Base-by-base conservation (phyloP, 2,113 vertebrate genomes). In the Pelusios castaneus region DNA sequence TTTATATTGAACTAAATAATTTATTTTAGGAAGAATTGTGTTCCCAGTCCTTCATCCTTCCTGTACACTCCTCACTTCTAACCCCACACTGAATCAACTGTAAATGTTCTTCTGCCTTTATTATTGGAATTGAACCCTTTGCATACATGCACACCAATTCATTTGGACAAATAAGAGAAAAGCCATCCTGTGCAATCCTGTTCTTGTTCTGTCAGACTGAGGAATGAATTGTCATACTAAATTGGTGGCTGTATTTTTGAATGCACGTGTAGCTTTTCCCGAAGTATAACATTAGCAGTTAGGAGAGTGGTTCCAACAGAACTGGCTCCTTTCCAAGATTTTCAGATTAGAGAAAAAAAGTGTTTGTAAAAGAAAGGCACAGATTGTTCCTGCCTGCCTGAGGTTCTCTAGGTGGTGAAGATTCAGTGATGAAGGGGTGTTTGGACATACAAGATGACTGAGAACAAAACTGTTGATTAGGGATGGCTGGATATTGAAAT, bases 381-480 rank as follows among this genome's bases (percentile, higher is more conserved):
- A 27, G 0, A 1, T 58, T 49, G 51, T 85, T 90, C 56, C 78
- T 90, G 92, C 80, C 87, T 94, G 91, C 47, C 56, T 1, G 1
- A 89, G 22, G 25, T 85, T 89, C 91, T 51, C 54, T 47, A 80
- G 60, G 85, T 58, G 82, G 79, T 83, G 91, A 55, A 91, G n/a
- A 55, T 56, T 93, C 81, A 56, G 29, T 87, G 45, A 70, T 80
- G 89, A 85, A 90, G 76, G 16, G 25, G 6, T 78, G 13, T 56
- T 77, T 90, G 90, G 82, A 78, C 14, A n/a, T 31, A 55, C 0
- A 0, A 22, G 10, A 45, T 38, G 67, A 82, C 47, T 85, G 80
- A 92, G 85, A 94, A 81, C 77, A 92, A 91, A 96, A 70, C 87
- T 60, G 55, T n/a, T 94, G 76, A 78, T 91, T 88, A 87, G 38